phyloP scores from a whole-genome alignment of 1,140 invertebrate species.

The Stegodyphus dumicola region DNA sequence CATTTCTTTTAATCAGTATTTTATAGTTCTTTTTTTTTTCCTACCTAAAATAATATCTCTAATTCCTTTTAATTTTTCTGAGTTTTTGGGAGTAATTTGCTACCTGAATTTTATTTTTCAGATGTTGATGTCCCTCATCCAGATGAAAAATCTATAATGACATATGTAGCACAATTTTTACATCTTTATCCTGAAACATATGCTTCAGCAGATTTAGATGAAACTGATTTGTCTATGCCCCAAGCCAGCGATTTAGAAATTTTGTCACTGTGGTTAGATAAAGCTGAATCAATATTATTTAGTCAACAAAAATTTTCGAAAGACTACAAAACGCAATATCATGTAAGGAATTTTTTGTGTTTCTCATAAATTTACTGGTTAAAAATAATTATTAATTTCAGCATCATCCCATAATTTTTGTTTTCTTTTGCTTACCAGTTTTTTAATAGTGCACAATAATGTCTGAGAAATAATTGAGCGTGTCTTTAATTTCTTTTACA shows the following conservation, averaged over 20 bases:
- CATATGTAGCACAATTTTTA: slow-evolving; percentile 98
- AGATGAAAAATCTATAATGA: slow-evolving; percentile 99
- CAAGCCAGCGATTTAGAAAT: slow-evolving; percentile 69
- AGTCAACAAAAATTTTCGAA: slow-evolving; percentile 18
- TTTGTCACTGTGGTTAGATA: slow-evolving; percentile 81
- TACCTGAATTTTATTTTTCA: slow-evolving; percentile 39
- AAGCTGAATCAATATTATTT: slow-evolving; percentile 66
- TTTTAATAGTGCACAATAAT: too few relatives aligned
- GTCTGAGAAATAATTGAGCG: too few relatives aligned
- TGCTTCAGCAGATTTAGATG: slow-evolving; percentile 59
- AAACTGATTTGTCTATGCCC: background rate
- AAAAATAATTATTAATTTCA: too few relatives aligned
- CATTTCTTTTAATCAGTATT: too few relatives aligned
- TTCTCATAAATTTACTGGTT: background rate
- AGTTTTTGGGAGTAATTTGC: too few relatives aligned
- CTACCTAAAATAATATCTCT: too few relatives aligned
- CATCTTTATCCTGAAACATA: slow-evolving; percentile 81
- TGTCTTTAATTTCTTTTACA: too few relatives aligned
- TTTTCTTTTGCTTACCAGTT: too few relatives aligned
- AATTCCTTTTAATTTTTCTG: too few relatives aligned
- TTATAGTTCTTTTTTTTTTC: too few relatives aligned
- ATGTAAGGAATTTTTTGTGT: slow-evolving; percentile 16
- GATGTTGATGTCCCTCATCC: slow-evolving; percentile 97
- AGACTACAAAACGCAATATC: slow-evolving; percentile 46
- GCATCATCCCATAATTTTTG: too few relatives aligned